phyloP scores from a whole-genome alignment of 2,888 invertebrate genomes.

The Vandiemenella viatica region DNA sequence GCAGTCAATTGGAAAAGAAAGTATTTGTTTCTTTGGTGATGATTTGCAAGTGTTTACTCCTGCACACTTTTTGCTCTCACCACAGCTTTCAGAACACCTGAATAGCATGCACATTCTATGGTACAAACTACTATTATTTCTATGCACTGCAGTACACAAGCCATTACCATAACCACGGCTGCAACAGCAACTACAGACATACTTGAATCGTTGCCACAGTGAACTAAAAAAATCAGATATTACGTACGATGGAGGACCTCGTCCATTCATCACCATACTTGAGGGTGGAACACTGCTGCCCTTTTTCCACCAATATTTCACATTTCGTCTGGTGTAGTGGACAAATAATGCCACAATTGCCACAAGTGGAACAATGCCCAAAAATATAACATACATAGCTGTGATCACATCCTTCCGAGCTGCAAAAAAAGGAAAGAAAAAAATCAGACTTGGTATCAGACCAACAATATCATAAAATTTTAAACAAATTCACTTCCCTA shows the following conservation, averaged over 20 bases:
- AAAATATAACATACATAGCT: constrained; percentile 73
- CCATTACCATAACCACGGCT: no score
- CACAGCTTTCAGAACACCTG: not conserved
- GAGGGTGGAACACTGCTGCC: constrained; percentile 5
- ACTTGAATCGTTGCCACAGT: not conserved
- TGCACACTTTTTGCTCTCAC: not conserved
- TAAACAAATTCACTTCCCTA: no score
- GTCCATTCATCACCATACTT: not conserved
- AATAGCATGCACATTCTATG: not conserved
- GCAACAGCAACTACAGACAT: not conserved
- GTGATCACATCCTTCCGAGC: constrained; percentile 62
- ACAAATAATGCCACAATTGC: constrained; percentile 49
- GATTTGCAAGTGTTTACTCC: no score
- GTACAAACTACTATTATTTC: not conserved
- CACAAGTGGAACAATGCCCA: constrained; percentile 64
- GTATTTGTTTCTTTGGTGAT: no score
- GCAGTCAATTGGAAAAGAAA: no score
- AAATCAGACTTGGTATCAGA: no score
- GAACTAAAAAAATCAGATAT: constrained; percentile 10
- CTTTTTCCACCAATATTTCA: constrained; percentile 39
- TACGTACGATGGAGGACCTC: constrained; percentile 37
- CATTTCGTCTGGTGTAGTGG: constrained; percentile 54
- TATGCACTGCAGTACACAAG: not conserved
- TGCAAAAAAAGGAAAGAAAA: constrained; percentile 29
- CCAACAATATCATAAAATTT: no score